Percentiles rank a stretch among this genome's conserved stretches.
Evolutionary conservation across 2,797 vertebrate genomes (phyloP).

Genomic region (Typhlichthys subterraneus): DNA sequence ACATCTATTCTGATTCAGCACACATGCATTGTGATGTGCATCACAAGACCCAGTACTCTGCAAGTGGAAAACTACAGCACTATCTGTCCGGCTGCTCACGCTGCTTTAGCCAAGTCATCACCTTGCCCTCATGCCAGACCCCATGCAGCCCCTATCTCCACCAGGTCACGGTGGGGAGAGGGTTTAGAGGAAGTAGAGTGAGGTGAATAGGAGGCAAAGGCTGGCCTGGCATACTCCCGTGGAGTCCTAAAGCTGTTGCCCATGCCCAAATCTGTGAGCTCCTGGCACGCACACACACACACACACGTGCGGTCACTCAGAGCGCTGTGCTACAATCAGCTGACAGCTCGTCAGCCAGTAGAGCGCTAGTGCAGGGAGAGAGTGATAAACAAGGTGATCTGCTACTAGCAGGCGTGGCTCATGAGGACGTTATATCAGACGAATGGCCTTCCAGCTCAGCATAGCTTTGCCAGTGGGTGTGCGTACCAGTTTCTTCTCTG

Average conservation of each 20-base stretch:
- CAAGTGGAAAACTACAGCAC: constrained; percentile 46
- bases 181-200: constrained; percentile 23
- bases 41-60: constrained; percentile 33
- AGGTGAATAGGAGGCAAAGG: constrained; percentile 46
- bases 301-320: not conserved
- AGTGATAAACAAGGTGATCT: constrained; percentile 54
- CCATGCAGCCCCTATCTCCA: constrained; percentile 25
- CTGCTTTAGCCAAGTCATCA: constrained; percentile 58
- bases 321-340: constrained; percentile 25
- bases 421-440: not conserved
- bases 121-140: constrained; percentile 30
- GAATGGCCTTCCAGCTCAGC: not conserved
- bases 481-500: too few species aligned
- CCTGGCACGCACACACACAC: constrained; percentile 45
- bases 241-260: constrained; percentile 69
- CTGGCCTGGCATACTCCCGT: constrained; percentile 65
- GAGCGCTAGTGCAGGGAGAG: constrained; percentile 27
- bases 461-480: not conserved
- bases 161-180: constrained; percentile 24
- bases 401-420: constrained; percentile 16
- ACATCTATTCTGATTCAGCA: too few species aligned
- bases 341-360: constrained; percentile 51
- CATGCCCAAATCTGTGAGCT: constrained; percentile 26
- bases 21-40: too few species aligned
- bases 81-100: constrained; percentile 39